Evolutionary conservation across 2,113 vertebrate species (phyloP).

Genomic region (Gallinago media): DNA sequence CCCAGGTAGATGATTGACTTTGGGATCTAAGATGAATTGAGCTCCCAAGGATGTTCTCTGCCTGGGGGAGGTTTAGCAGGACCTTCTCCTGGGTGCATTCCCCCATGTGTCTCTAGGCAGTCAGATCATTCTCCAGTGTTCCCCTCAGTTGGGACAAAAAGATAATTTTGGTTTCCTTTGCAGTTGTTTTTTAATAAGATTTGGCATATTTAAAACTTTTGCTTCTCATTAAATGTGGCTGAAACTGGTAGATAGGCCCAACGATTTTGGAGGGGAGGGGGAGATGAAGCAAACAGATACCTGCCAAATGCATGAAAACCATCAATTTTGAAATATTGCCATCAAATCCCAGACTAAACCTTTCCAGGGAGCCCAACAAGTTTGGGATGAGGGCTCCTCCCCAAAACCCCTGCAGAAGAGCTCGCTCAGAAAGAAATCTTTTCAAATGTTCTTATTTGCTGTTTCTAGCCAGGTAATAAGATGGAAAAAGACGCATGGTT

Average conservation of each 20-base stretch:
- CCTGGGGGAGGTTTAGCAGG: not conserved
- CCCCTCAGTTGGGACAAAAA: not conserved
- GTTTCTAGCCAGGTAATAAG: slow-evolving; percentile 39
- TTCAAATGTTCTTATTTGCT: slow-evolving; percentile 26
- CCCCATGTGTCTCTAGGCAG: not conserved
- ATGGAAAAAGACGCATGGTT: not conserved
- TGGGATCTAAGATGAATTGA: not conserved
- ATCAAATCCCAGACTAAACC: not conserved
- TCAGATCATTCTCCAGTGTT: not conserved
- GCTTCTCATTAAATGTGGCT: accelerated
- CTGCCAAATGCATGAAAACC: not conserved
- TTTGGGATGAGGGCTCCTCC: accelerated
- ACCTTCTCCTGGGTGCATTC: accelerated
- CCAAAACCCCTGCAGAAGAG: slow-evolving; percentile 16
- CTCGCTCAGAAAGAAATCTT: not conserved
- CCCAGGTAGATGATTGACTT: not conserved
- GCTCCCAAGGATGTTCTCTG: not conserved
- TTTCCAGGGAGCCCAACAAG: not conserved
- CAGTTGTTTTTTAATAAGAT: not conserved
- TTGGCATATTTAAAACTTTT: not conserved
- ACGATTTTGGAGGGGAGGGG: not conserved
- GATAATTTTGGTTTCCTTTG: not conserved
- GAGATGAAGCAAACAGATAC: not conserved
- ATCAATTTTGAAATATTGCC: not conserved
- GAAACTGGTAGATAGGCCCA: not conserved